Evolutionary conservation across 2,888 invertebrate species (phyloP).

Genomic region (Zelleria hepariella): DNA sequence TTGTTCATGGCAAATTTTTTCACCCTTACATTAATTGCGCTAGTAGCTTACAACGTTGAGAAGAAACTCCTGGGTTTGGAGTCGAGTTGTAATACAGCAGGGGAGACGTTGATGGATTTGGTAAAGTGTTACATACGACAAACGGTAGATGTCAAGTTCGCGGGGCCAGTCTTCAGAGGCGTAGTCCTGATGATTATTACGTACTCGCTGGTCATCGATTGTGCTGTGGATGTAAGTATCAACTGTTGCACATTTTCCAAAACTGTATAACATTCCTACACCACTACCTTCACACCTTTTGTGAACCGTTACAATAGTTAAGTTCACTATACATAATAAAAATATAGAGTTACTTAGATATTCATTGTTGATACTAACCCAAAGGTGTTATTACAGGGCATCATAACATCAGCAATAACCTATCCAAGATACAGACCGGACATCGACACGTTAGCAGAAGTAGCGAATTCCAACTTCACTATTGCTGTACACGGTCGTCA

Average conservation of each 20-base stretch:
- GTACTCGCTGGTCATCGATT: conserved; percentile 56
- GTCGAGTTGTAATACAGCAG: conserved; percentile 18
- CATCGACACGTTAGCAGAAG: conserved; percentile 32
- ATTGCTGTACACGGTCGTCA: conserved; percentile 49
- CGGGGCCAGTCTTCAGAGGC: conserved; percentile 45
- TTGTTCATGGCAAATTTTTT: conserved; percentile 37
- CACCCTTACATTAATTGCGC: conserved; percentile 29
- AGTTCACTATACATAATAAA: no score
- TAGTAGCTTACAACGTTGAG: conserved; percentile 39
- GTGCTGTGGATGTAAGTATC: conserved; percentile 61
- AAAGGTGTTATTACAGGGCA: conserved; percentile 41
- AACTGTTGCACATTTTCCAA: not conserved
- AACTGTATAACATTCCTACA: not conserved
- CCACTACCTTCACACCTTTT: not conserved
- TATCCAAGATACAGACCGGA: conserved; percentile 47
- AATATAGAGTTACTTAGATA: not conserved
- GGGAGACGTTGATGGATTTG: conserved; percentile 38
- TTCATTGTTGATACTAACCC: not conserved
- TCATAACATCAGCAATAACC: conserved; percentile 54
- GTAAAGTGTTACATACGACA: conserved; percentile 57
- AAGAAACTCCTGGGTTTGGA: not conserved
- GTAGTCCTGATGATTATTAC: conserved; percentile 40
- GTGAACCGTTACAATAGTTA: no score
- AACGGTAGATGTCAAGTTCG: conserved; percentile 47
- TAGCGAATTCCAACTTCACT: conserved; percentile 39